Conservation (phyloP, 2,888 invertebrate genomes). For the Harmothoe impar region DNA sequence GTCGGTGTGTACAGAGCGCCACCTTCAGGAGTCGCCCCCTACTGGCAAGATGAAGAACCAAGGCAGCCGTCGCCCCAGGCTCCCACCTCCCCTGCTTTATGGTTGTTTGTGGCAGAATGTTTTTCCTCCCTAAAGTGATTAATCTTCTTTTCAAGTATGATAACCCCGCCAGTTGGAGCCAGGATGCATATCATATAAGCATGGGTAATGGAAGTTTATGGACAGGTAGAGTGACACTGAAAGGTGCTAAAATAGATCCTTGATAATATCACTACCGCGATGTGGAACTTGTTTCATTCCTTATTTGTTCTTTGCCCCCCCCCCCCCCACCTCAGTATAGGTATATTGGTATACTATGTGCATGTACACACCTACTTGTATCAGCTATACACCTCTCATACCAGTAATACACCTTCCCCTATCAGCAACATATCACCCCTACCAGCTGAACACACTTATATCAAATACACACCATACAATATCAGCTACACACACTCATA, state of each 20-base stretch:
- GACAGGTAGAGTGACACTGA: not conserved
- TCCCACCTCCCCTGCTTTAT: not conserved
- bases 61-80: slow-evolving; percentile 13
- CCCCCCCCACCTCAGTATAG: not conserved
- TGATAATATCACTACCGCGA: not conserved
- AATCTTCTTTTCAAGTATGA: not conserved
- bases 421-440: no score
- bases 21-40: slow-evolving; percentile 43
- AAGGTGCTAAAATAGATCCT: not conserved
- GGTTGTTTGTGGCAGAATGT: not conserved
- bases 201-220: not conserved
- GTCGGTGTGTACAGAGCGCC: slow-evolving; percentile 52
- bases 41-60: slow-evolving; percentile 24
- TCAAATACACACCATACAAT: no score
- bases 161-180: not conserved
- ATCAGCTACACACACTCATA: no score
- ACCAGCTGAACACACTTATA: no score
- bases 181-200: not conserved
- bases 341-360: no score
- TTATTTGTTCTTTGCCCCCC: not conserved
- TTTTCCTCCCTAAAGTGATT: slow-evolving; percentile 12
- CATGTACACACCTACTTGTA: no score
- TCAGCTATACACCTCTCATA: no score
- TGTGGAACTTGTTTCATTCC: not conserved
- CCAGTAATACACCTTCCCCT: no score